Percentiles rank a stretch among this genome's conserved stretches.
These are phyloP conservation scores for Calyptomena viridis DNA, from an alignment of 2,113 vertebrate genomes.

Conservation along the genomic window DNA sequence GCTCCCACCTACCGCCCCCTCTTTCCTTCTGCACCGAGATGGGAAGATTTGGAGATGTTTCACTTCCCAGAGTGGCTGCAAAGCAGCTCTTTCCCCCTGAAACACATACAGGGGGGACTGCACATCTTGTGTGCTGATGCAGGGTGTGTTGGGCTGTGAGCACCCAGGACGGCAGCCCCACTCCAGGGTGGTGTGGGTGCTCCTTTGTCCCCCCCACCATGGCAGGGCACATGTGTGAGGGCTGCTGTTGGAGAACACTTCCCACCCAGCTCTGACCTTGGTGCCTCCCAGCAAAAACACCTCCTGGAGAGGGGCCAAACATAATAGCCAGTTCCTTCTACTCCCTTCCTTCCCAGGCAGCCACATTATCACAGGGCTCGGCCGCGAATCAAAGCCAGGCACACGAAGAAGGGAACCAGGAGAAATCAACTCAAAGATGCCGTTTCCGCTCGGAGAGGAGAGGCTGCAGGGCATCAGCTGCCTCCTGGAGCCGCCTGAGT, in stretches of 20 bases:
- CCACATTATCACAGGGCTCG: slow-evolving; percentile 55
- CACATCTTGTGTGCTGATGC: rapidly evolving
- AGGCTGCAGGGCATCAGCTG: neutral
- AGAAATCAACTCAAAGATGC: neutral
- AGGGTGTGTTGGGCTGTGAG: neutral
- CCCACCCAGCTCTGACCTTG: slow-evolving; percentile 40
- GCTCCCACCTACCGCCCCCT: slow-evolving; percentile 21
- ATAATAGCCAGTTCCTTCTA: slow-evolving; percentile 62
- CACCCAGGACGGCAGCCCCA: rapidly evolving
- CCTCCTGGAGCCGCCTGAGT: neutral
- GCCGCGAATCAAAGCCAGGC: slow-evolving; percentile 18
- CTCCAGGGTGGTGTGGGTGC: rapidly evolving
- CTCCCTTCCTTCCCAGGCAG: slow-evolving; percentile 70
- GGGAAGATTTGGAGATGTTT: neutral
- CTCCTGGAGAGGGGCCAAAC: slow-evolving; percentile 61
- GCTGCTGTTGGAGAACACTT: neutral
- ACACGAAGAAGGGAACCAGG: neutral
- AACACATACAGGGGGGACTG: neutral
- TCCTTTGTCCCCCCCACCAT: neutral
- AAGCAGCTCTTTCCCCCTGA: neutral
- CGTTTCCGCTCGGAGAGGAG: neutral
- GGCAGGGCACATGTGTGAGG: neutral
- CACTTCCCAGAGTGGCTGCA: neutral
- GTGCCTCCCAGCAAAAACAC: slow-evolving; percentile 31
- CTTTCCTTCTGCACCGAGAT: slow-evolving; percentile 23